Percentiles rank a stretch among this genome's conserved stretches.
Conservation (phyloP, 2,888 invertebrate species). For the Papilio gigon region DNA sequence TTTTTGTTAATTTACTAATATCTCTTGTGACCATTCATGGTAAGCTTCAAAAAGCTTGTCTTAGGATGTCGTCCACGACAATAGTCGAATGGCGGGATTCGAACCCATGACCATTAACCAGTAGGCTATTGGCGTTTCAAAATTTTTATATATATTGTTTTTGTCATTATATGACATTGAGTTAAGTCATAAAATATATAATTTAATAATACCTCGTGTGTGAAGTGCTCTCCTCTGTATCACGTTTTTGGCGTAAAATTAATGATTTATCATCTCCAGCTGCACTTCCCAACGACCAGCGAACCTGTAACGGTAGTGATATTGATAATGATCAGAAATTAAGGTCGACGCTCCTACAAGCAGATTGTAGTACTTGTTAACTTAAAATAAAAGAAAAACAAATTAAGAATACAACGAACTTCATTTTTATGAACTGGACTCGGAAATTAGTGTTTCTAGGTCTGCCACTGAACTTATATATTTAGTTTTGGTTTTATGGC, state of each 20-base stretch:
- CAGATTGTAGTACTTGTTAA: not conserved
- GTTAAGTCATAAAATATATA: too few species aligned
- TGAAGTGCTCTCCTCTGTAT: not conserved
- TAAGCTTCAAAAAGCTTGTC: too few species aligned
- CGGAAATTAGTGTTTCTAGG: not conserved
- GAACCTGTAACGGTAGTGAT: not conserved
- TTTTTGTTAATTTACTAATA: too few species aligned
- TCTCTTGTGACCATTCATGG: too few species aligned
- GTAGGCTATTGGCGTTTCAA: too few species aligned
- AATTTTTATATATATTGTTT: too few species aligned
- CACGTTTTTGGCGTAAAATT: not conserved
- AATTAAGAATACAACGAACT: constrained; percentile 48
- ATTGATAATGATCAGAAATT: not conserved
- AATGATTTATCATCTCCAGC: constrained; percentile 6
- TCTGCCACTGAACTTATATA: not conserved
- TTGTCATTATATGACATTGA: too few species aligned
- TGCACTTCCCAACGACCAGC: not conserved
- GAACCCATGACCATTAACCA: too few species aligned
- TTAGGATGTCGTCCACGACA: too few species aligned
- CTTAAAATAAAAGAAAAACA: constrained; percentile 3
- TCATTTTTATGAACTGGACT: constrained; percentile 56
- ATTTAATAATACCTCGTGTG: not conserved
- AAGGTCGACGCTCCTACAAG: not conserved
- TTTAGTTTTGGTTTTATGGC: constrained; percentile 63
- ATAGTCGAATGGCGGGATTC: too few species aligned